These are phyloP conservation scores for Spinus olivaceus DNA, from an alignment of 2,797 vertebrate genomes.

Conservation along the genomic window DNA sequence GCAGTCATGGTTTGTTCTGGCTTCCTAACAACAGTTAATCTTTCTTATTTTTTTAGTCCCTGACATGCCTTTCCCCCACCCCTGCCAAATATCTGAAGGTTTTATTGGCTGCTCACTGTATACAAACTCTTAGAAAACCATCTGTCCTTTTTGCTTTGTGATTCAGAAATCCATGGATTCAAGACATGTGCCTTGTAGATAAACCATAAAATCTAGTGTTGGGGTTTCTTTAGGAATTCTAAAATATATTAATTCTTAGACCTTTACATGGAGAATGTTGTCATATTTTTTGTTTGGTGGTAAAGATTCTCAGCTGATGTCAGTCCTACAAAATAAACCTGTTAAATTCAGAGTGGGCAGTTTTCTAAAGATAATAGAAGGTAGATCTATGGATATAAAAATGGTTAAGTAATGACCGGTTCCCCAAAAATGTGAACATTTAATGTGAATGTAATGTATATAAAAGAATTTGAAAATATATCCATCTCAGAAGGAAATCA, in stretches of 20 bases:
- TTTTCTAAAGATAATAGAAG: background rate
- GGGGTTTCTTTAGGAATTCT: background rate
- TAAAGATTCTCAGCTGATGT: background rate
- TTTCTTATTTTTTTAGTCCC: background rate
- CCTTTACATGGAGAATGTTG: background rate
- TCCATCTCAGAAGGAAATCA: background rate
- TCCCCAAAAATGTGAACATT: background rate
- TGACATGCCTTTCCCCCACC: fast-evolving
- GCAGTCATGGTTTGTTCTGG: background rate
- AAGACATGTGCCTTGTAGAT: background rate
- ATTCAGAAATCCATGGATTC: background rate
- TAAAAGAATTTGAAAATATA: background rate
- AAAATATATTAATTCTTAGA: background rate
- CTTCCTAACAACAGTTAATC: background rate
- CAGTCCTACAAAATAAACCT: background rate
- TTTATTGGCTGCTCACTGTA: background rate
- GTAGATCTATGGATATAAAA: background rate
- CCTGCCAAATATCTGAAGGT: background rate
- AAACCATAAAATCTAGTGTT: background rate
- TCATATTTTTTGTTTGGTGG: background rate
- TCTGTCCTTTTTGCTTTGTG: background rate
- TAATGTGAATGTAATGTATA: background rate
- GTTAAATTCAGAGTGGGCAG: fast-evolving
- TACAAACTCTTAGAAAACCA: background rate
- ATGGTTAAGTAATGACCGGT: background rate